Base-by-base conservation (phyloP, 2,888 invertebrate genomes). In the Synanthedon vespiformis region DNA sequence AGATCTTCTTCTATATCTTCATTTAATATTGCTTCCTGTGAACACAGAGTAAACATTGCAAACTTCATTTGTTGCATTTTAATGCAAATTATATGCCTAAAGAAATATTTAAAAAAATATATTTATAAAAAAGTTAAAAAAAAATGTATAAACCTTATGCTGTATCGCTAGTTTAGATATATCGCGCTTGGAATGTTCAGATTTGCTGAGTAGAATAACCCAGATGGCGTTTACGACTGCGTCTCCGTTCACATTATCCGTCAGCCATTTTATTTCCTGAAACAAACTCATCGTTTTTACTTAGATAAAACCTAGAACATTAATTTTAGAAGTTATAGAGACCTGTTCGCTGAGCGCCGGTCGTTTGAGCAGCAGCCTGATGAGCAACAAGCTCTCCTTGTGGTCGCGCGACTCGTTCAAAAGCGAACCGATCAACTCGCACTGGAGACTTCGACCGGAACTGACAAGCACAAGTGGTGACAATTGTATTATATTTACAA, bases 241-340 rank as follows among this genome's bases (percentile, higher is more conserved):
- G 1, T 63, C 60, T 1, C 59, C 54, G 0, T 64, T 55, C 0
- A 65, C 63, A 2, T 57, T 61, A 3, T 70, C 61, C 1, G 58
- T 57, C 34, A 86, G 53, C 62, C 64, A 72, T 51, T 74, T 67
- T 16, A 84, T 66, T 61, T 86, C 86, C 87, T 86, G 64, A n/a
- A 65, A 70, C 34, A 34, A 34, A 34, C 34, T 6, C 34, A 34
- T 34, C 8, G 2, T 8, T 34, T 34, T 34, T 10, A 34, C 34
- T 34, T 1, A 6, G 10, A 34, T n/a, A 34, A 27, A 27, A 27
- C 34, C 8, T 14, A 54, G 40, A 57, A 54, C 50, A 56, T 27
- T 12, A 50, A n/a, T 12, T 1, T n/a, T 12, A 12, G 4, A 18
- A 49, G 16, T 41, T 52, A 40, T 50, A 12, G 14, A 34, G n/a